Base-by-base conservation (phyloP, 2,113 vertebrate genomes). In the Chascanopsetta lugubris region DNA sequence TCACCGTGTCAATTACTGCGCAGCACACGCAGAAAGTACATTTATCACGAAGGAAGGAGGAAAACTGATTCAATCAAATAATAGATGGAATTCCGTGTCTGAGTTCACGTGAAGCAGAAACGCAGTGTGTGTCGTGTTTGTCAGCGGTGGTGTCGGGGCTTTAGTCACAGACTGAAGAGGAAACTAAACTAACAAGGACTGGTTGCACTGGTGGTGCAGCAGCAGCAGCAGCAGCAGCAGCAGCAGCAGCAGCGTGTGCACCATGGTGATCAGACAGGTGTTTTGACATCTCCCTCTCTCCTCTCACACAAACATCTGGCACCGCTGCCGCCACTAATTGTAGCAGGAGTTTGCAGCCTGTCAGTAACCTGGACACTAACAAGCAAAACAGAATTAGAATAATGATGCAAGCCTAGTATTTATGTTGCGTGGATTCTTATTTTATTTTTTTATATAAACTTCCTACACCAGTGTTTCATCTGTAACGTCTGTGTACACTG, bases 241-340 rank as follows among this genome's bases (percentile, higher is more conserved):
- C 79, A n/a, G 74, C 82, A 82, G 76, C 80, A 79, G 54, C 61
- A 85, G 83, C 79, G 79, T 87, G 85, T 84, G 85, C 86, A 82
- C 81, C 69, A 29, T 64, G 65, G 67, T 83, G 88, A 87, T 88
- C 88, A 85, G 84, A 91, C 90, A 91, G 87, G 87, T 91, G 90
- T 88, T 90, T 87, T 90, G 85, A 88, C 87, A 89, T 87, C 80
- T 80, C 85, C 84, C 77, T 84, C 80, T 88, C 79, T 87, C 78
- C 77, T 77, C 84, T 82, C 79, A 71, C 45, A 72, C 72, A 82
- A 90, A 90, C 91, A 91, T 89, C 90, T 91, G 90, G 83, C 76
- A 62, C 62, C 63, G 78, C 82, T 87, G 87, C 85, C 83, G 88
- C 73, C 70, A 79, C 74, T 90, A 88, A 88, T 86, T 83, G 89